A percentile compares a stretch with the other conserved stretches of the same genome.
phyloP scores from a whole-genome alignment of 2,888 invertebrate genomes.

The Linnaemya vulpina region DNA sequence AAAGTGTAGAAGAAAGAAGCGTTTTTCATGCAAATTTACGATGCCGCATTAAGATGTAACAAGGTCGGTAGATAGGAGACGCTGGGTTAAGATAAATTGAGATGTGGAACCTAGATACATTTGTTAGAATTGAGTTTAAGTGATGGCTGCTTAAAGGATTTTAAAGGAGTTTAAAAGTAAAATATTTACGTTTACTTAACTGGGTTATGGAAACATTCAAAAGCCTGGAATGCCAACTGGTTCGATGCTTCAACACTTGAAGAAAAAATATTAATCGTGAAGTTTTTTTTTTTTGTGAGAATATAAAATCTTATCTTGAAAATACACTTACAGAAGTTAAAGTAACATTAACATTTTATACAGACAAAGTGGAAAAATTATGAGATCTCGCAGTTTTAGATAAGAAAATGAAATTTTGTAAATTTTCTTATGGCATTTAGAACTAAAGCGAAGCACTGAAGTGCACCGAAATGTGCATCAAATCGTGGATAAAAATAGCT shows the following conservation, averaged over 20 bases:
- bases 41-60: constrained; percentile 31
- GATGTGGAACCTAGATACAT: background rate
- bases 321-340: too few relatives aligned
- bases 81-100: background rate
- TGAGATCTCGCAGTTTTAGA: too few relatives aligned
- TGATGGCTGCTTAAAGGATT: constrained; percentile 19
- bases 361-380: too few relatives aligned
- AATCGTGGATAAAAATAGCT: too few relatives aligned
- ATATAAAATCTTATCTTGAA: background rate
- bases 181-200: constrained; percentile 27
- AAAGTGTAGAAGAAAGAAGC: background rate
- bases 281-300: background rate
- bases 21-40: constrained; percentile 42
- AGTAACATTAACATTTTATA: too few relatives aligned
- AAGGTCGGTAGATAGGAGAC: constrained; percentile 26
- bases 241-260: background rate
- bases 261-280: background rate
- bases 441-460: too few relatives aligned
- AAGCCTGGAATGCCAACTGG: constrained; percentile 13
- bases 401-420: too few relatives aligned
- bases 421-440: too few relatives aligned
- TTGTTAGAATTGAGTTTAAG: constrained; percentile 29
- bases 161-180: constrained; percentile 1
- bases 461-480: too few relatives aligned
- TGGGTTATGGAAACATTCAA: background rate